Evolutionary conservation across 2,113 vertebrate genomes (phyloP).

Genomic region (Nycticebus coucang): DNA sequence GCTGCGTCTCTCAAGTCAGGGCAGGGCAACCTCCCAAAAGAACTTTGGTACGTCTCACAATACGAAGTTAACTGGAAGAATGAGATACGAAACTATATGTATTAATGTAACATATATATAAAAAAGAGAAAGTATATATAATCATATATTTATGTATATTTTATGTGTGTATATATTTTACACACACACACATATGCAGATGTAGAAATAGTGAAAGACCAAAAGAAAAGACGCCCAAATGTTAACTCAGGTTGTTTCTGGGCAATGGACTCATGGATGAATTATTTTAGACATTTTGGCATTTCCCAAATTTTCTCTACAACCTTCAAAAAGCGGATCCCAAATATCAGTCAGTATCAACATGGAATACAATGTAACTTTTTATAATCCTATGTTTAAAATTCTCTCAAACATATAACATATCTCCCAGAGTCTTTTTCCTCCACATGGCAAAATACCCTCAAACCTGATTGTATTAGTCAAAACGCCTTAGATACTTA

Average conservation of each 20-base stretch:
- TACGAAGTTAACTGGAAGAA: neutral
- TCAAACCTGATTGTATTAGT: conserved; percentile 31
- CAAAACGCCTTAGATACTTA: conserved; percentile 54
- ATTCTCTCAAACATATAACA: neutral
- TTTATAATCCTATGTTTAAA: neutral
- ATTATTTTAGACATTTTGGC: neutral
- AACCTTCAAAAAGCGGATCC: neutral
- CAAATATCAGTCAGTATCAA: neutral
- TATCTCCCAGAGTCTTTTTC: conserved; percentile 4
- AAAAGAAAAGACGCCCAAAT: neutral
- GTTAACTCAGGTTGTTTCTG: neutral
- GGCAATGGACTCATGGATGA: neutral
- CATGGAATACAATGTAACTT: neutral
- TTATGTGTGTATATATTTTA: neutral
- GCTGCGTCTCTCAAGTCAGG: neutral
- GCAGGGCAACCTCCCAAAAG: neutral
- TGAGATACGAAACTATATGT: neutral
- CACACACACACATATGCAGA: neutral
- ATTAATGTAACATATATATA: neutral
- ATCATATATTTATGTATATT: neutral
- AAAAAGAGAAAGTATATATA: neutral
- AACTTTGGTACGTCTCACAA: neutral
- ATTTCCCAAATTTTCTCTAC: conserved; percentile 29
- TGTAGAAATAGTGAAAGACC: neutral
- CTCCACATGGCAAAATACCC: neutral